These are phyloP conservation scores for Platygyra sinensis DNA, from an alignment of 64 coral and sea anemone genomes.

Conservation along the genomic window DNA sequence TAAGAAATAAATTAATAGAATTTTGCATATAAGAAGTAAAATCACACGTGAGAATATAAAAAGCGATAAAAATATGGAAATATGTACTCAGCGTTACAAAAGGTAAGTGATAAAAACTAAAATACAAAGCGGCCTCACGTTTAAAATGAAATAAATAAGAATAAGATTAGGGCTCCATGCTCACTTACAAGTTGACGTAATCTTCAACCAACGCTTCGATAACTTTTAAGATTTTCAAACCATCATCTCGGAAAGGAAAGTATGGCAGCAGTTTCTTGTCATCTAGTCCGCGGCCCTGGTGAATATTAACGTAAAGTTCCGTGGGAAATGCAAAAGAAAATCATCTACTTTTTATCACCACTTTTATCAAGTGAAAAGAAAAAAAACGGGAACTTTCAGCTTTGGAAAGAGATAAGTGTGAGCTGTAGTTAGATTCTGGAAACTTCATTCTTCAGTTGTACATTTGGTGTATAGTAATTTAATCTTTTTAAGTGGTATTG, in stretches of 20 bases:
- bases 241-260: constrained; percentile 75
- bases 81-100: no score
- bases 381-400: no score
- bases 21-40: no score
- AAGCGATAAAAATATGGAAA: no score
- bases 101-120: background rate
- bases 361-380: no score
- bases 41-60: no score
- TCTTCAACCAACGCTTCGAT: constrained; percentile 57
- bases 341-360: background rate
- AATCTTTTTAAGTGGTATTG: no score
- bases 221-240: constrained; percentile 34
- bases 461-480: no score
- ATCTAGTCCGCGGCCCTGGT: constrained; percentile 68
- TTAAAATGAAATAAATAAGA: background rate
- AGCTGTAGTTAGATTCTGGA: no score
- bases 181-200: constrained; percentile 70
- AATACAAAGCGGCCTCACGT: background rate
- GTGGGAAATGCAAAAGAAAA: background rate
- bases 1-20: no score
- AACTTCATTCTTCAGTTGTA: no score
- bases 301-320: background rate
- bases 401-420: no score
- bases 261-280: constrained; percentile 31
- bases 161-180: background rate